Base-by-base conservation (phyloP, 2,888 invertebrate species). In the Orthonevra nobilis region DNA sequence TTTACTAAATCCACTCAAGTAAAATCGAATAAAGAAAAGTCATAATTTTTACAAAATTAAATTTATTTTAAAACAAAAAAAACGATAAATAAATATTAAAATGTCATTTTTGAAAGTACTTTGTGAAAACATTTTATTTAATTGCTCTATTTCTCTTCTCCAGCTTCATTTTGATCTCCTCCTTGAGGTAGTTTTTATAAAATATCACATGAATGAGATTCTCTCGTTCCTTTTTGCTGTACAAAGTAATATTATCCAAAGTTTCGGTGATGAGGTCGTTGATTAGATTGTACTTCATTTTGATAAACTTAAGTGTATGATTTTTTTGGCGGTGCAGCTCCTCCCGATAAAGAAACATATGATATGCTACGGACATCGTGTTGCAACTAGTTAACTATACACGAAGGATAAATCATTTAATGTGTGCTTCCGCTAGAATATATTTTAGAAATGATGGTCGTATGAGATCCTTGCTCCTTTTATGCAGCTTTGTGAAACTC, bases 191-290 rank as follows among this genome's bases (percentile, higher is more conserved):
- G 10, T 48, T 61, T 12, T 48, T 48, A 23, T 58, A 56, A 17
- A 58, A 7, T 1, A 68, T 58, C 2, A 23, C 15, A 1, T 50
- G 30, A 9, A 46, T 14, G 15, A 68, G 30, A n/a, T 58, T n/a
- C 2, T 46, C 36, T 5, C 40, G 68, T n/a, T 69, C 68, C 14
- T 58, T 10, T 2, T 26, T 17, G 9, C 5, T 50, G 9, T 69
- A 69, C 1, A 2, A 34, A 7, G 3, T 19, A 2, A 69, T 60
- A n/a, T 60, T 50, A 5, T 69, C 26, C 26, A 38, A 14, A 4
- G 50, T 60, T 6, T 12, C 20, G 0, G 48, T 9, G 3, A 69
- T 15, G 1, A 69, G 12, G 10, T 60, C 42, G 30, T 52, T 69
- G 12, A 46, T 48, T 0, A 48, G 26, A 0, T 48, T 38, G 5